Evolutionary conservation across 2,888 invertebrate species (phyloP), one percentile per base, ranked within the genome.

Genomic region (Cinara cedri): DNA sequence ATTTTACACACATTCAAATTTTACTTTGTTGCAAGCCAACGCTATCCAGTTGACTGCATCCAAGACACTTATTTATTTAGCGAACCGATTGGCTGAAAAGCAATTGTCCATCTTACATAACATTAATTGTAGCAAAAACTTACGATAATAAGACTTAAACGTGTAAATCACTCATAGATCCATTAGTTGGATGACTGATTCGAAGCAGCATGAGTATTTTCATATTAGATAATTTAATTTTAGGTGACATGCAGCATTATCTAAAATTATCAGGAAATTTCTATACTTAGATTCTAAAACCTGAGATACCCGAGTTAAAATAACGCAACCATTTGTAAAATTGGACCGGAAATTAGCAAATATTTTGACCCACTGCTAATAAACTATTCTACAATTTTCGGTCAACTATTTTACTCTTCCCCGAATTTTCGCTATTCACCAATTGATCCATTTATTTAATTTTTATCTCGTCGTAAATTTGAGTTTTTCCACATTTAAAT

Each of bases 181-280:
- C 16, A 70, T 26, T 4, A 51, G 75, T 44, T 71, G 75, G 34
- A 46, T 34, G 10, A 75, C 57, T 34, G 74, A 21, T 80, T 78
- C 4, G 80, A 26, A 57, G 80, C 16, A 80, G 54, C 78, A 80
- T 78, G 21, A 83, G 83, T 10, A 84, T 82, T 82, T 83, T 83
- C 72, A 82, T 83, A 81, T 83, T 68, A 16, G 60, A 55, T 26
- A 82, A 66, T 11, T 75, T 13, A 1, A 63, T 49, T 24, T n/a
- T 55, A 72, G 6, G 1, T 83, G 82, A 82, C 83, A 84, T 42
- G 83, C 84, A 62, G 81, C 42, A 74, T 83, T 84, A 74, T 83
- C 84, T 68, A 84, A 84, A 13, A 84, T 82, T 34, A 85, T 82
- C 71, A 85, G 83, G 11, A 84, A 63, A 34, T 34, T 34, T 34